phyloP scores from a whole-genome alignment of 2,113 vertebrate genomes.

The Accipiter cooperii region DNA sequence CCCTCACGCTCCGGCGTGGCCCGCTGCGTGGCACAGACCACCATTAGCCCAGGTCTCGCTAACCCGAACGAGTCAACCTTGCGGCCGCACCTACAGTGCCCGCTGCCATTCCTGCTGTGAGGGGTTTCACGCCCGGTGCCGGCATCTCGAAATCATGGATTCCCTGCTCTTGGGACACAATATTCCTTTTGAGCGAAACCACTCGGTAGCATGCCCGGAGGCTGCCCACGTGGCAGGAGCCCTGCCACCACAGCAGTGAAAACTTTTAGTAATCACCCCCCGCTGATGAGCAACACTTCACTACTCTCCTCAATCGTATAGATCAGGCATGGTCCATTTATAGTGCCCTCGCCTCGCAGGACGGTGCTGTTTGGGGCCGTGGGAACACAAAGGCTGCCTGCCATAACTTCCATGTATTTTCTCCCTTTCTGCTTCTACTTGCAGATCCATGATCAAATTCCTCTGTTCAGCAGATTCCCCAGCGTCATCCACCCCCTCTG shows the following conservation, averaged over 20 bases:
- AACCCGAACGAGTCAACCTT: neutral
- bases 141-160: neutral
- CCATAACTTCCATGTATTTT: neutral
- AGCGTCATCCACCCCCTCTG: neutral
- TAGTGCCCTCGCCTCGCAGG: neutral
- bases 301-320: fast-evolving
- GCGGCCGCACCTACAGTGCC: neutral
- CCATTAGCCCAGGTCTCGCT: neutral
- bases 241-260: neutral
- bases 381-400: neutral
- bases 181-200: neutral
- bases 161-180: neutral
- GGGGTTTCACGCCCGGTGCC: neutral
- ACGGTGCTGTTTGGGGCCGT: fast-evolving
- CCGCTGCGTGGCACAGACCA: neutral
- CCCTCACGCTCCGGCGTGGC: fast-evolving
- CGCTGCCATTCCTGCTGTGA: neutral
- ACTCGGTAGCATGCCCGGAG: fast-evolving
- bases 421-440: neutral
- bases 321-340: fast-evolving
- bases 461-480: neutral
- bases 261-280: neutral
- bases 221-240: neutral
- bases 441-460: neutral
- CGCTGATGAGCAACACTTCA: neutral